phyloP scores from a whole-genome alignment of 2,113 vertebrate species.

The Nematolebias whitei region DNA sequence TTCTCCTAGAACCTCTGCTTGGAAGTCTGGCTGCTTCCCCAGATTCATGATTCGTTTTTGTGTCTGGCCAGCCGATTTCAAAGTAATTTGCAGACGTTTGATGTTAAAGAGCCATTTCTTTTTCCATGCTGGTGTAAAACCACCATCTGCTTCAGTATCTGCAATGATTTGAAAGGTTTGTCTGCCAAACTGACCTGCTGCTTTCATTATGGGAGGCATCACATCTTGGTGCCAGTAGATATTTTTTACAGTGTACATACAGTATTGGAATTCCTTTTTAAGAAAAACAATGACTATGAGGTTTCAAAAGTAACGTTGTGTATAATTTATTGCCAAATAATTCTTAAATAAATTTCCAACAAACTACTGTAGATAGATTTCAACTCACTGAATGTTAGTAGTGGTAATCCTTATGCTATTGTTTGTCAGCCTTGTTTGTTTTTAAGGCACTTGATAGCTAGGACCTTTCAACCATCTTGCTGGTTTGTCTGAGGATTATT shows the following conservation, averaged over 20 bases:
- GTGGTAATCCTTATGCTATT: too few relatives aligned
- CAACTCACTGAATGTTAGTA: too few relatives aligned
- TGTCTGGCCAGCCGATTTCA: slow-evolving; percentile 61
- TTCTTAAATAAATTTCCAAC: neutral
- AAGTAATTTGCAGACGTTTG: slow-evolving; percentile 65
- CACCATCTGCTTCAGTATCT: slow-evolving; percentile 64
- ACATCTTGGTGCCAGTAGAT: neutral
- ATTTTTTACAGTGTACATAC: neutral
- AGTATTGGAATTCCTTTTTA: too few relatives aligned
- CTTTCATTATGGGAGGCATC: slow-evolving; percentile 9
- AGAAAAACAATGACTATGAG: neutral
- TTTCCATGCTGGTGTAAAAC: slow-evolving; percentile 53
- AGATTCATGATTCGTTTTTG: slow-evolving; percentile 43
- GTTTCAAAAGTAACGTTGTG: neutral
- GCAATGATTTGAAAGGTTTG: slow-evolving; percentile 44
- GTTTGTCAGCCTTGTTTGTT: too few relatives aligned
- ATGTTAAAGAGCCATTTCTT: slow-evolving; percentile 65
- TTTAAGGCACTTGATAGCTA: neutral
- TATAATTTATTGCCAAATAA: neutral
- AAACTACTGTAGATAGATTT: too few relatives aligned
- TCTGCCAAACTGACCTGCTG: slow-evolving; percentile 24
- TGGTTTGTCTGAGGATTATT: too few relatives aligned
- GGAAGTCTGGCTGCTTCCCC: slow-evolving; percentile 41
- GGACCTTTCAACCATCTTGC: too few relatives aligned
- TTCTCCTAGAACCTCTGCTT: slow-evolving; percentile 27